Percentiles rank a stretch among this genome's conserved stretches.
Conservation (phyloP, 2,888 invertebrate genomes). For the Leucoptera coffeella region DNA sequence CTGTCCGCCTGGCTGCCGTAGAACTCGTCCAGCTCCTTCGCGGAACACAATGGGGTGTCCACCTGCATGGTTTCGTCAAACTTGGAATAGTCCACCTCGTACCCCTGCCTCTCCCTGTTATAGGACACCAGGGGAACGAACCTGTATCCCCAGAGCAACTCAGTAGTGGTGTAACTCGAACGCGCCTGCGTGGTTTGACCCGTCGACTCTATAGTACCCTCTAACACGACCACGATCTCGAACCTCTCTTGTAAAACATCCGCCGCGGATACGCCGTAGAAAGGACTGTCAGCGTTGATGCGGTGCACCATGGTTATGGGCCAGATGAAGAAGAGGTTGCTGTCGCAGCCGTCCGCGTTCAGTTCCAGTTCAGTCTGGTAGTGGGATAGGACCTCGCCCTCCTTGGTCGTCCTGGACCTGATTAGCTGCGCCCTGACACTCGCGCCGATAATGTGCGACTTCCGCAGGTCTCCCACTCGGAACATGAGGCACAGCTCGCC, state of each 20-base stretch:
- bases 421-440: slow-evolving; percentile 80
- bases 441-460: slow-evolving; percentile 87
- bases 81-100: slow-evolving; percentile 74
- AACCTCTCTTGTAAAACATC: slow-evolving; percentile 77
- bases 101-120: slow-evolving; percentile 67
- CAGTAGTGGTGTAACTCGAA: slow-evolving; percentile 70
- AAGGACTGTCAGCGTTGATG: slow-evolving; percentile 77
- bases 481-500: slow-evolving; percentile 79
- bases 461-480: slow-evolving; percentile 83
- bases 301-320: slow-evolving; percentile 85
- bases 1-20: slow-evolving; percentile 53
- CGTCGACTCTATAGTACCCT: slow-evolving; percentile 79
- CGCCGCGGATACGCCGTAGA: slow-evolving; percentile 77
- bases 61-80: slow-evolving; percentile 76
- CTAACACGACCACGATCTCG: slow-evolving; percentile 75
- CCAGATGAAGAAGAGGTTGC: slow-evolving; percentile 88
- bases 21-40: slow-evolving; percentile 59
- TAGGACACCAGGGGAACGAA: slow-evolving; percentile 70
- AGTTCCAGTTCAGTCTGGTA: slow-evolving; percentile 71
- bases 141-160: slow-evolving; percentile 76
- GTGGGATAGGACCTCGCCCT: slow-evolving; percentile 77
- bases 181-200: slow-evolving; percentile 69
- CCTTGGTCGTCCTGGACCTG: slow-evolving; percentile 73
- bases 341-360: slow-evolving; percentile 71
- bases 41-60: slow-evolving; percentile 73